Base-by-base conservation (phyloP, 2,888 invertebrate genomes). In the Coremacera marginata region DNA sequence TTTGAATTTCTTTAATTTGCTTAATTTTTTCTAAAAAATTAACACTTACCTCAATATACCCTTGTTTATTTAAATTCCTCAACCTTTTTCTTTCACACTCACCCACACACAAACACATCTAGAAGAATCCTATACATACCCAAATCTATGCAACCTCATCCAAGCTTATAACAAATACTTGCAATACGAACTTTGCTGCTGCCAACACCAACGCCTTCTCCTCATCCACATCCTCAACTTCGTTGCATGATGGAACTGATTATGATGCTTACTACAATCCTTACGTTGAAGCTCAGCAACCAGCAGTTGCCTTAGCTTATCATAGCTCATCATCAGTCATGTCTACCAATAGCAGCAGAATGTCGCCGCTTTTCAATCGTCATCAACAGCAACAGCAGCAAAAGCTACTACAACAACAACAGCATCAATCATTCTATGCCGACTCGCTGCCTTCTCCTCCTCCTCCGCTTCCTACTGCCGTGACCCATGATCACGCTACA, bases 181-280 rank as follows among this genome's bases (percentile, higher is more conserved):
- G 62, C 80, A 81, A 78, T 81, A 86, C 44, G 44, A 44, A 44
- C 44, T 44, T 44, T 44, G 44, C 44, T 11, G 44, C 44, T 11
- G 80, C 79, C 80, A 78, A 79, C 75, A 77, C 60, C 68, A 70
- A 77, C 55, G 76, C 75, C 73, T 75, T 81, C 78, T 76, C 80
- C 63, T 68, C 80, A 77, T 82, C 85, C 82, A 72, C 82, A 81
- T 78, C 82, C 80, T 68, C 77, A 75, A 79, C 83, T 74, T 72
- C 79, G 80, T 79, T 81, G 81, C 83, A 83, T 79, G 81, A 84
- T 80, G 85, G 84, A 73, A 74, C 72, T 70, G 84, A 84, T 73
- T 85, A 83, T 80, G 84, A 86, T 81, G 79, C 65, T 44, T 84
- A 83, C 79, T 87, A 84, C 80, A 85, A 87, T 80, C 83, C 85